Percentiles rank a stretch among this genome's conserved stretches.
phyloP scores from a whole-genome alignment of 2,888 invertebrate species.

The Sabatieria punctata region DNA sequence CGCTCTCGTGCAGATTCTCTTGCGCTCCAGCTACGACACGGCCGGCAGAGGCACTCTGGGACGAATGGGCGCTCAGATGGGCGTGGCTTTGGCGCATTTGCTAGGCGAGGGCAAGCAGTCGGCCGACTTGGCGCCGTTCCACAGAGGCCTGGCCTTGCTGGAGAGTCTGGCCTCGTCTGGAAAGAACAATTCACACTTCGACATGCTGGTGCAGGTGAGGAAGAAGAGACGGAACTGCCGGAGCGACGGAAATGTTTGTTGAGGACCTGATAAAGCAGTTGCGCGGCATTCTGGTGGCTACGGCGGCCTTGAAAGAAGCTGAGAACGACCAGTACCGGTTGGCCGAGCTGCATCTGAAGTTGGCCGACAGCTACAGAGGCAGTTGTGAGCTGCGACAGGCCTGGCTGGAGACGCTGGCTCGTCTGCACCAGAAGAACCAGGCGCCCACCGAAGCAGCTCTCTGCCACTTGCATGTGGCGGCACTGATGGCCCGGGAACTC shows the following conservation, averaged over 20 bases:
- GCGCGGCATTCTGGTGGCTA: conserved; percentile 80
- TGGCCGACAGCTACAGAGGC: conserved; percentile 45
- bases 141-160: neutral
- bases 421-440: conserved; percentile 54
- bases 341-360: conserved; percentile 38
- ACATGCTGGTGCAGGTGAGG: conserved; percentile 1
- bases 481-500: conserved; percentile 80
- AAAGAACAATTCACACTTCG: neutral
- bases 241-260: no score
- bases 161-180: neutral
- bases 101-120: conserved; percentile 57
- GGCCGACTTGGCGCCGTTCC: neutral
- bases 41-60: neutral
- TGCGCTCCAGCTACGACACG: neutral
- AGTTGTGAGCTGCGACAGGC: conserved; percentile 83
- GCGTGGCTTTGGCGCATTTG: conserved; percentile 83
- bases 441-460: conserved; percentile 87
- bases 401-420: conserved; percentile 82
- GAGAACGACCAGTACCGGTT: conserved; percentile 56
- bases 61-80: conserved; percentile 46
- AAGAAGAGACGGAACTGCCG: neutral
- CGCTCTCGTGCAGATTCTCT: conserved; percentile 21
- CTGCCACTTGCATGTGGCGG: conserved; percentile 82
- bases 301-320: conserved; percentile 73
- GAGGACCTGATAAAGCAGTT: conserved; percentile 81